Evolutionary conservation across 2,888 invertebrate species (phyloP).

Genomic region (Orchestes rusci): DNA sequence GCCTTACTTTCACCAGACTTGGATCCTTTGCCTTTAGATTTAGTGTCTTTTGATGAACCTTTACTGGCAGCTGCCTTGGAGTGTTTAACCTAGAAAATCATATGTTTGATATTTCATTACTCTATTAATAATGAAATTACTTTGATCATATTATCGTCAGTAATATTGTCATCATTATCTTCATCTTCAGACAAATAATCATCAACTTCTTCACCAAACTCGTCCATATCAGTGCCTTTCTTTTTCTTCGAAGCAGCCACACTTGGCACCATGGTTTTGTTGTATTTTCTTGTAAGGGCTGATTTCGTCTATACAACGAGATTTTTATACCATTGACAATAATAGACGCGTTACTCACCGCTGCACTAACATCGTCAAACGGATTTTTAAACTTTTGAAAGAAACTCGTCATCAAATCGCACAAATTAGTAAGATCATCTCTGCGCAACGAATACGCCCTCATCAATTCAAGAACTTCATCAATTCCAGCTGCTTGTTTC

Average conservation of each 20-base stretch:
- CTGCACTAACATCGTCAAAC: constrained; percentile 67
- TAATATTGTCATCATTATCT: constrained; percentile 50
- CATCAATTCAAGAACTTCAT: constrained; percentile 63
- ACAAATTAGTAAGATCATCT: constrained; percentile 86
- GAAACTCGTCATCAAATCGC: constrained; percentile 83
- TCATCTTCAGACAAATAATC: constrained; percentile 38
- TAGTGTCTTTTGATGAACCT: no score
- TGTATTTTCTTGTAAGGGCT: constrained; percentile 87
- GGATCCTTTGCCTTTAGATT: no score
- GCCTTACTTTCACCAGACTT: no score
- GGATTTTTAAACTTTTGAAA: constrained; percentile 61
- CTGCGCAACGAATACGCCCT: constrained; percentile 78
- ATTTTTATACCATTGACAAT: background rate
- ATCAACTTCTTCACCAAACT: constrained; percentile 39
- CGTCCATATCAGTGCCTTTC: constrained; percentile 35
- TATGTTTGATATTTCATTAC: no score
- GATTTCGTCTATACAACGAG: constrained; percentile 66
- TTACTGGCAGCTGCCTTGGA: no score
- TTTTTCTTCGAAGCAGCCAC: constrained; percentile 65
- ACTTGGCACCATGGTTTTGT: constrained; percentile 76
- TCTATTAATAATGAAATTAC: no score
- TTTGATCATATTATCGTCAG: constrained; percentile 74
- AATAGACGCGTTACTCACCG: constrained; percentile 37
- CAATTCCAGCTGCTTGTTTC: constrained; percentile 64
- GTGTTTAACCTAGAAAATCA: no score